Evolutionary conservation across 2,888 invertebrate species (phyloP).

Genomic region (Pyrrhia umbra): DNA sequence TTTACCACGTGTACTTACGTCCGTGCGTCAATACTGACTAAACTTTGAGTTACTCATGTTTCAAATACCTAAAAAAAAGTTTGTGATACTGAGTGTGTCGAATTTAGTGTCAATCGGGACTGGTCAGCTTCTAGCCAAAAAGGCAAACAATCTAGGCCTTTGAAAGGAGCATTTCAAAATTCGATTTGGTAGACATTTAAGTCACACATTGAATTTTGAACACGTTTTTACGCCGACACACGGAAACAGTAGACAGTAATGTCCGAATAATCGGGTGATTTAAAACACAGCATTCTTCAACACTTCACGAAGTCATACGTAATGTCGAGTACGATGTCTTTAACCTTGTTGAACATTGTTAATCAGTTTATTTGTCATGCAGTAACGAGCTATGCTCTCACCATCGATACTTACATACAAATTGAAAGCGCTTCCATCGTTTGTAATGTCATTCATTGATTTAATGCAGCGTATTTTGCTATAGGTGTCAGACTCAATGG

Average conservation of each 20-base stretch:
- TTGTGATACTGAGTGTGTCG: too few relatives aligned
- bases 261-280: slow-evolving; percentile 15
- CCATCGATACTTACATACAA: slow-evolving; percentile 70
- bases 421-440: slow-evolving; percentile 43
- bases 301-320: slow-evolving; percentile 32
- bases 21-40: too few relatives aligned
- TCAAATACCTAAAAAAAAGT: too few relatives aligned
- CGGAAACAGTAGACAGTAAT: slow-evolving; percentile 8
- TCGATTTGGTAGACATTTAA: too few relatives aligned
- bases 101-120: too few relatives aligned
- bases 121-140: too few relatives aligned
- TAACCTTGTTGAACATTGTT: slow-evolving; percentile 35
- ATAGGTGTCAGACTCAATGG: slow-evolving; percentile 34
- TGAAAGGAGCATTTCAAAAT: too few relatives aligned
- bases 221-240: neutral
- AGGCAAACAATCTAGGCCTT: too few relatives aligned
- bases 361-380: slow-evolving; percentile 65
- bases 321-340: slow-evolving; percentile 35
- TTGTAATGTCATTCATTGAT: slow-evolving; percentile 31
- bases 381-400: slow-evolving; percentile 69
- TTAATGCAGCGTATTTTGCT: slow-evolving; percentile 16
- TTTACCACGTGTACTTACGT: too few relatives aligned
- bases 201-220: neutral
- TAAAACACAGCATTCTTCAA: slow-evolving; percentile 26
- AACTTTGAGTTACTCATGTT: too few relatives aligned